These are phyloP conservation scores for Sinocyclocheilus rhinocerous DNA, from an alignment of 2,113 vertebrate genomes.

Conservation along the genomic window DNA sequence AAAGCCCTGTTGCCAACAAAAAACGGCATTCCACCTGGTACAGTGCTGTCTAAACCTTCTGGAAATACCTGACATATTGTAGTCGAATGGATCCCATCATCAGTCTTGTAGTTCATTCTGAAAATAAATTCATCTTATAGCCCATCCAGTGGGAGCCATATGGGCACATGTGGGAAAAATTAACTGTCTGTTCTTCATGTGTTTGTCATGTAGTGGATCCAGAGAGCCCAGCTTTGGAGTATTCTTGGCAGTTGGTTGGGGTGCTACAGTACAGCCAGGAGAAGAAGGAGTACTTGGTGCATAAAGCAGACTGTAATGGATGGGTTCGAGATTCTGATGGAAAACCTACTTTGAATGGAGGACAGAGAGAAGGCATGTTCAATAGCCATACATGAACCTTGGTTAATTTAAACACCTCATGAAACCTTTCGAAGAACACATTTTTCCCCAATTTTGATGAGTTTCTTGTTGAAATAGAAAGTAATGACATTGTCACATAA, in stretches of 20 bases:
- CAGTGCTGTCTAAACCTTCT: slow-evolving; percentile 19
- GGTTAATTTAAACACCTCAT: background rate
- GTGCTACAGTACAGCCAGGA: slow-evolving; percentile 83
- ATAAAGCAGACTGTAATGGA: slow-evolving; percentile 76
- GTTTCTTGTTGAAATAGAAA: background rate
- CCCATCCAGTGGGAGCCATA: slow-evolving; percentile 15
- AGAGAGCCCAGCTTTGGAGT: slow-evolving; percentile 65
- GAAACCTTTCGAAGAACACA: background rate
- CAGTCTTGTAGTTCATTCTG: background rate
- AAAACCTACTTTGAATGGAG: slow-evolving; percentile 69
- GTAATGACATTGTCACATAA: background rate
- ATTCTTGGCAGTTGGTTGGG: slow-evolving; percentile 84
- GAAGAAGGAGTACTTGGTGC: slow-evolving; percentile 84
- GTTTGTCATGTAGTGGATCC: slow-evolving; percentile 73
- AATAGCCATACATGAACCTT: background rate
- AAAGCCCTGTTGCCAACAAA: slow-evolving; percentile 85
- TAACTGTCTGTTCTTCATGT: background rate
- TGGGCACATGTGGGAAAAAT: slow-evolving; percentile 14
- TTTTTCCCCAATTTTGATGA: background rate
- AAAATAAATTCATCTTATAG: slow-evolving; percentile 23
- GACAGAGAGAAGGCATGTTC: slow-evolving; percentile 68
- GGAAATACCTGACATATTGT: background rate
- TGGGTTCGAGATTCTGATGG: slow-evolving; percentile 69
- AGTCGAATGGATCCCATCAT: background rate
- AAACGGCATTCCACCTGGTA: slow-evolving; percentile 77